A percentile compares a stretch with the other conserved stretches of the same genome.
Conservation (phyloP, 2,113 vertebrate species). For the Pollachius pollachius region DNA sequence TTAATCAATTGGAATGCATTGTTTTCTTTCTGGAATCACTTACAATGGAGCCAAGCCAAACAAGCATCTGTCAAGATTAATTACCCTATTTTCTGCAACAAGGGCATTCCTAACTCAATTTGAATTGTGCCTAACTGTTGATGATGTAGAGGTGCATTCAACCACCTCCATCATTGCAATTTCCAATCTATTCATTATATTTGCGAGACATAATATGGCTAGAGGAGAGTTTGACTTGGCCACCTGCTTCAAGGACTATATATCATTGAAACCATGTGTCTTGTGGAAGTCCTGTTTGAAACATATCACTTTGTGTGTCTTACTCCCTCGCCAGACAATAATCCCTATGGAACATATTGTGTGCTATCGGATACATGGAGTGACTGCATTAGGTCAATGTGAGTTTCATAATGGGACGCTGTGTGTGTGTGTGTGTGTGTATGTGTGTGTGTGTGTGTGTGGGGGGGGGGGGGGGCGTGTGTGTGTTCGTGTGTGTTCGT, state of each 20-base stretch:
- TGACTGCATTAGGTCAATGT: too few relatives aligned
- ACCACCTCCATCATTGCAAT: constrained; percentile 23
- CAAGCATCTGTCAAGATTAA: constrained; percentile 58
- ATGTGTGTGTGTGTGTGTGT: too few relatives aligned
- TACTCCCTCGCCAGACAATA: not conserved
- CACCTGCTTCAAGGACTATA: constrained; percentile 5
- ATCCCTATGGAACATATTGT: not conserved
- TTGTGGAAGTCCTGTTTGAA: not conserved
- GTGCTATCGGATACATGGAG: too few relatives aligned
- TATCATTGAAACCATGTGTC: not conserved
- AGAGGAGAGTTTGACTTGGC: constrained; percentile 33
- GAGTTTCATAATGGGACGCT: too few relatives aligned
- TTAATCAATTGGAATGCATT: constrained; percentile 61
- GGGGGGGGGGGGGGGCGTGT: too few relatives aligned
- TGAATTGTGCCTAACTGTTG: constrained; percentile 24
- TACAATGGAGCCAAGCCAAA: constrained; percentile 47
- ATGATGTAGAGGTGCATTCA: constrained; percentile 18
- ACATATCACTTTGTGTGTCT: not conserved
- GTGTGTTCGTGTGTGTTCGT: too few relatives aligned
- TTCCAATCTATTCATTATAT: constrained; percentile 27
- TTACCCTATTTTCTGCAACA: constrained; percentile 38
- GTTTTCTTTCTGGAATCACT: constrained; percentile 30
- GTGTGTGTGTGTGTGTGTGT: too few relatives aligned
- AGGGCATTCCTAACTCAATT: constrained; percentile 37
- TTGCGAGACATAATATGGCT: constrained; percentile 29